These are phyloP conservation scores for Aleiodes leptofemur DNA, from an alignment of 2,888 invertebrate genomes.

Conservation along the genomic window DNA sequence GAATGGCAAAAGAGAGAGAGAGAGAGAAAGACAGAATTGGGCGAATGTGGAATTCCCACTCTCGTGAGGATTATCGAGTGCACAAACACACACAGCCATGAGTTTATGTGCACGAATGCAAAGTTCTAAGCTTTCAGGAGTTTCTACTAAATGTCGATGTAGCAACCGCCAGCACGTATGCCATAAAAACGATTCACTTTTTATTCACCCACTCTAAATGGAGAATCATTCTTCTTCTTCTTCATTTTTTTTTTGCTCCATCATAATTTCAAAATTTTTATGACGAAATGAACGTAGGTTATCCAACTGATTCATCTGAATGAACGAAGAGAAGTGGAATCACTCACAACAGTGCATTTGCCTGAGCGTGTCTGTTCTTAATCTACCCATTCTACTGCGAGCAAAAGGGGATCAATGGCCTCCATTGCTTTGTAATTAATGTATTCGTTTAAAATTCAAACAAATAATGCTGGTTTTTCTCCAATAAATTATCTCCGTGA, in stretches of 20 bases:
- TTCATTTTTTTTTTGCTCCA: no score
- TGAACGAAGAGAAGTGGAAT: background rate
- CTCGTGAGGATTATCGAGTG: slow-evolving; percentile 38
- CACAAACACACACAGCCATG: background rate
- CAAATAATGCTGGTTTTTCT: slow-evolving; percentile 7
- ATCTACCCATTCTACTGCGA: slow-evolving; percentile 18
- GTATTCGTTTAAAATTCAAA: slow-evolving; percentile 26
- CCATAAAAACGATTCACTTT: background rate
- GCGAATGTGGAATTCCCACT: slow-evolving; percentile 40
- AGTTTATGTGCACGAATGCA: slow-evolving; percentile 16
- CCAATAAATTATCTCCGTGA: slow-evolving; percentile 23
- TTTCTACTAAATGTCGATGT: slow-evolving; percentile 9
- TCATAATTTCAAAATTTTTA: slow-evolving; percentile 2
- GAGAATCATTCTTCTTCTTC: no score
- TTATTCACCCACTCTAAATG: no score
- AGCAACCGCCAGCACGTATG: slow-evolving; percentile 1
- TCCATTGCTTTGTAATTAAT: slow-evolving; percentile 26
- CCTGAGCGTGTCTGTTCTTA: background rate
- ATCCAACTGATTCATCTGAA: slow-evolving; percentile 1
- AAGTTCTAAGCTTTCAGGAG: slow-evolving; percentile 24
- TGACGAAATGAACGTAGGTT: background rate
- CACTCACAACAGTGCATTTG: background rate
- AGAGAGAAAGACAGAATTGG: slow-evolving; percentile 17
- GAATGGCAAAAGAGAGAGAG: background rate
- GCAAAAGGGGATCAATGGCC: background rate